phyloP scores from a whole-genome alignment of 2,888 invertebrate genomes.

The Slavum lentiscoides region DNA sequence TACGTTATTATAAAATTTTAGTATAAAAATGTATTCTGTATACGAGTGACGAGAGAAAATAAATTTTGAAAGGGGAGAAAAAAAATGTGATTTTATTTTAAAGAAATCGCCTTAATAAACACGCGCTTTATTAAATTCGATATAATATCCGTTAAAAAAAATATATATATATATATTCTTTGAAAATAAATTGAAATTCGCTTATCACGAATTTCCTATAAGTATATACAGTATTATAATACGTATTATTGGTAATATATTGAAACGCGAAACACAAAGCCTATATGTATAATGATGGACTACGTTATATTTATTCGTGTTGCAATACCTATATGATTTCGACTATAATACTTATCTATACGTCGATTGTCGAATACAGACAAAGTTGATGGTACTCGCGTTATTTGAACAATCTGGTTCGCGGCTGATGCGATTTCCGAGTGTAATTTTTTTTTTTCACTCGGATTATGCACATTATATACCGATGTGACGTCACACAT shows the following conservation, averaged over 20 bases:
- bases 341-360: background rate
- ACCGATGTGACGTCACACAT: constrained; percentile 44
- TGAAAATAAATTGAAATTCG: background rate
- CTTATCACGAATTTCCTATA: background rate
- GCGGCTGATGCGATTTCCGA: constrained; percentile 15
- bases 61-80: background rate
- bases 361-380: background rate
- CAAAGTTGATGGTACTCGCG: background rate
- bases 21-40: background rate
- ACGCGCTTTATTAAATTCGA: too few species aligned
- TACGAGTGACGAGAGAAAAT: background rate
- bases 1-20: background rate
- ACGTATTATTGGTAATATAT: too few species aligned
- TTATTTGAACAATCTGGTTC: constrained; percentile 1
- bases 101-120: too few species aligned
- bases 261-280: too few species aligned
- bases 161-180: too few species aligned
- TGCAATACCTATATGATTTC: background rate
- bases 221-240: background rate
- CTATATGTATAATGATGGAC: too few species aligned
- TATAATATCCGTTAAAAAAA: too few species aligned
- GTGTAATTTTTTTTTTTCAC: constrained; percentile 1
- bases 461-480: constrained; percentile 18
- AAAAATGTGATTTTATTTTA: background rate
- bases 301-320: background rate